Base-by-base conservation (phyloP, 2,888 invertebrate species). In the Penaeus monodon region DNA sequence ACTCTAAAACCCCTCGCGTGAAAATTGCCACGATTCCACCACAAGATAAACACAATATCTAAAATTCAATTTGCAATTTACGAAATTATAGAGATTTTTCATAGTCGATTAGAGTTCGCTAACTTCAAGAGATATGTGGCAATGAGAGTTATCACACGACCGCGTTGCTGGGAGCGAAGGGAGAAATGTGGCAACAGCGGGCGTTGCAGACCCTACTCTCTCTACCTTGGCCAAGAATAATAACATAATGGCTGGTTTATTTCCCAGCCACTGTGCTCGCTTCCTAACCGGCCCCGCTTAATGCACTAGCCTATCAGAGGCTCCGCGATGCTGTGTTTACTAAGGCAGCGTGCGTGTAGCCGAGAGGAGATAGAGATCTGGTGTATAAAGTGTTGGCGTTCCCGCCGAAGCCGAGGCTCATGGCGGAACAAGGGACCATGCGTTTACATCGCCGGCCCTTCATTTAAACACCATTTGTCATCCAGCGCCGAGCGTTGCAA, bases 1-100 rank as follows among this genome's bases (percentile, higher is more conserved):
- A 38, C 73, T 73, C 73, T 22, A 27, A 73, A 73, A 29, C 27
- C 64, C 78, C 66, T 84, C 78, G 84, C 84, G 84, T 84, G 84
- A 73, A 68, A 78, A 84, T 84, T 84, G 78, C 84, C 68, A 78
- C 78, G 84, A 84, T 84, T 77, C 78, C 70, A 84, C 77, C 84
- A 78, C 84, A 84, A 84, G 84, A 84, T 84, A 84, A 84, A 84
- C 84, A 84, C 84, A 84, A 84, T 78, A 84, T 84, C 84, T 84
- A 84, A 84, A 84, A 85, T 85, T 85, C 85, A 85, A 85, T 85
- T 85, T 85, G 85, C 85, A 85, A 85, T 85, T 85, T 85, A 49
- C 14, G 85, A 81, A 85, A 85, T 85, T 85, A 85, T 85, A 85
- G 70, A 85, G 79, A 85, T 85, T 85, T 85, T 85, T 85, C 85